phyloP scores from a whole-genome alignment of 2,797 vertebrate genomes.

The Falco columbarius region DNA sequence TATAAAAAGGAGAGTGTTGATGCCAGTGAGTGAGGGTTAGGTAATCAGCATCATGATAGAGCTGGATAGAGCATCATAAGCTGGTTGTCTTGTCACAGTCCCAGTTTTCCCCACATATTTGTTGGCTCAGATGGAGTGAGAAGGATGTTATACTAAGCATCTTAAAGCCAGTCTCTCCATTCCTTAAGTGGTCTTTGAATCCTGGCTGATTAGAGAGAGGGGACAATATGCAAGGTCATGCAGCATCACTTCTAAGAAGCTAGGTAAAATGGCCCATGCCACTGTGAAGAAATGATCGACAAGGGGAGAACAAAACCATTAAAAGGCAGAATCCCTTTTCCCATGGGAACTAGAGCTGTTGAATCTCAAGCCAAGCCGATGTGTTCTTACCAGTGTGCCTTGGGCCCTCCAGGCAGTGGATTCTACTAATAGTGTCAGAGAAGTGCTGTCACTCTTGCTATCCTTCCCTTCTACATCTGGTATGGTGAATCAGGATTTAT shows the following conservation, averaged over 20 bases:
- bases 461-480: background rate
- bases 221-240: background rate
- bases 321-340: background rate
- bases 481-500: background rate
- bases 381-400: background rate
- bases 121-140: background rate
- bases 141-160: background rate
- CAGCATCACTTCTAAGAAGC: background rate
- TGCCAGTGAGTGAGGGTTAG: background rate
- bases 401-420: background rate
- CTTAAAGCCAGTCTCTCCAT: background rate
- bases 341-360: background rate
- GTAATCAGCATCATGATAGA: background rate
- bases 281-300: background rate
- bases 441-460: background rate
- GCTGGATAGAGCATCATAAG: background rate
- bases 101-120: background rate
- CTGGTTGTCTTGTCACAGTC: background rate
- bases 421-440: background rate
- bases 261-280: background rate
- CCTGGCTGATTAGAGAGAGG: background rate
- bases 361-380: background rate
- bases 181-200: background rate
- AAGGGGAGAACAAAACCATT: background rate
- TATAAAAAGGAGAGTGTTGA: background rate